Evolutionary conservation across 2,113 vertebrate genomes (phyloP).

Genomic region (Thalassarche chlororhynchos): DNA sequence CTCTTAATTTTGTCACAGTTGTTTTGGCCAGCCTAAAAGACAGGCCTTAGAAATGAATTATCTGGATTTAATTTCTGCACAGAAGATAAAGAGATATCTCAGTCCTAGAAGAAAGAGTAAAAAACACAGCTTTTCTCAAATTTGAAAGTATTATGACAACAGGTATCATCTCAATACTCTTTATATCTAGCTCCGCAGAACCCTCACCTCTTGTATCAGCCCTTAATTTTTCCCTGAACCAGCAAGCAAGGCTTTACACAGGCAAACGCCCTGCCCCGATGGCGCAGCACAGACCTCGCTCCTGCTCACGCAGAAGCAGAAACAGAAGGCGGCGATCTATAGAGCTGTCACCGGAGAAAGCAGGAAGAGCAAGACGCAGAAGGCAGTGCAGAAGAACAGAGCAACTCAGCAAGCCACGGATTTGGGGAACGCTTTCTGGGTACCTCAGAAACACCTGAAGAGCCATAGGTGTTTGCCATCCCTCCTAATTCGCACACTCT

Average conservation of each 20-base stretch:
- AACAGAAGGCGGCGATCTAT: neutral
- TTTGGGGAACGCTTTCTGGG: neutral
- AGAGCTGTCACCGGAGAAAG: neutral
- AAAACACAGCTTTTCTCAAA: neutral
- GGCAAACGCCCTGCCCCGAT: neutral
- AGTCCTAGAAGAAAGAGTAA: neutral
- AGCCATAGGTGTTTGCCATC: neutral
- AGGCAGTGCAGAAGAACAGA: neutral
- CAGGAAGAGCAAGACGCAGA: neutral
- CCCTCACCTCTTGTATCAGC: neutral
- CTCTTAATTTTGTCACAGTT: neutral
- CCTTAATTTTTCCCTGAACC: neutral
- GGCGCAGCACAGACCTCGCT: neutral
- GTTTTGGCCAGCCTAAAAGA: neutral
- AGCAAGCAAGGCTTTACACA: neutral
- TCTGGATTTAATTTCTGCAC: neutral
- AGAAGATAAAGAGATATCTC: neutral
- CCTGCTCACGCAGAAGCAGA: neutral
- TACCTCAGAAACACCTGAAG: neutral
- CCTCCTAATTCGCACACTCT: rapidly evolving
- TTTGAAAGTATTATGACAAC: neutral
- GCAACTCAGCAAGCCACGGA: neutral
- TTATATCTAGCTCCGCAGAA: neutral
- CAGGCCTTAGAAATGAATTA: neutral
- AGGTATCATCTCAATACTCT: neutral